These are phyloP conservation scores for Eristalinus sepulchralis DNA, from an alignment of 2,888 invertebrate species.

Conservation along the genomic window DNA sequence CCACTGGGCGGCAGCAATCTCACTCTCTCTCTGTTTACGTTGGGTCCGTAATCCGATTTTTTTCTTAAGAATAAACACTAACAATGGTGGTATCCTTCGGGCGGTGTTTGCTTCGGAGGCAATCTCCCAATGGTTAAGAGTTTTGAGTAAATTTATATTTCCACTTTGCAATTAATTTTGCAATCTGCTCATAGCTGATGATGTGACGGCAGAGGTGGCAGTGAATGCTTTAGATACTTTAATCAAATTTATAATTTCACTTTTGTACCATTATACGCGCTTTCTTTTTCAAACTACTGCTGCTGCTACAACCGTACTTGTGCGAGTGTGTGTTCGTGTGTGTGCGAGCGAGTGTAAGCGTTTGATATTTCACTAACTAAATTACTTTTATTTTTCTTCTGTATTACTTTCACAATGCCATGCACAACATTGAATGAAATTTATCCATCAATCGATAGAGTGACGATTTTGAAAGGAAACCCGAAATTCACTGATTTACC, in stretches of 20 bases:
- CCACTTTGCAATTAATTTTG: constrained; percentile 52
- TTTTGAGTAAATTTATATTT: constrained; percentile 46
- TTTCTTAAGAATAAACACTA: not conserved
- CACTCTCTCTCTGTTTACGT: not conserved
- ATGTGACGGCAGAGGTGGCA: constrained; percentile 19
- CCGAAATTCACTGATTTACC: constrained; percentile 37
- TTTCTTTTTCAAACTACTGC: constrained; percentile 49
- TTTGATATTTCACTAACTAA: constrained; percentile 38
- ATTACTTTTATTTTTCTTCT: constrained; percentile 40
- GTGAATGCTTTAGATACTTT: constrained; percentile 41
- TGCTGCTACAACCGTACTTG: constrained; percentile 57
- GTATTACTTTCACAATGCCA: constrained; percentile 67
- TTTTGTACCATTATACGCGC: constrained; percentile 72
- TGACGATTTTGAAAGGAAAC: constrained; percentile 18
- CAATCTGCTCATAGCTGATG: constrained; percentile 22
- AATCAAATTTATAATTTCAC: constrained; percentile 67
- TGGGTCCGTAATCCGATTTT: constrained; percentile 37
- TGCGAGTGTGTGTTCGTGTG: constrained; percentile 4
- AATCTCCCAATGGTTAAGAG: constrained; percentile 42
- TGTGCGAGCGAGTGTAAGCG: constrained; percentile 34
- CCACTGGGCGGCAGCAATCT: not conserved
- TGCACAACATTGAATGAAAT: constrained; percentile 49
- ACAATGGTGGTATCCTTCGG: not conserved
- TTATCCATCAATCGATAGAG: constrained; percentile 31
- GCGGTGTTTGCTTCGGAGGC: not conserved